These are phyloP conservation scores for Eurypyga helias DNA, from an alignment of 2,113 vertebrate genomes.

Conservation along the genomic window DNA sequence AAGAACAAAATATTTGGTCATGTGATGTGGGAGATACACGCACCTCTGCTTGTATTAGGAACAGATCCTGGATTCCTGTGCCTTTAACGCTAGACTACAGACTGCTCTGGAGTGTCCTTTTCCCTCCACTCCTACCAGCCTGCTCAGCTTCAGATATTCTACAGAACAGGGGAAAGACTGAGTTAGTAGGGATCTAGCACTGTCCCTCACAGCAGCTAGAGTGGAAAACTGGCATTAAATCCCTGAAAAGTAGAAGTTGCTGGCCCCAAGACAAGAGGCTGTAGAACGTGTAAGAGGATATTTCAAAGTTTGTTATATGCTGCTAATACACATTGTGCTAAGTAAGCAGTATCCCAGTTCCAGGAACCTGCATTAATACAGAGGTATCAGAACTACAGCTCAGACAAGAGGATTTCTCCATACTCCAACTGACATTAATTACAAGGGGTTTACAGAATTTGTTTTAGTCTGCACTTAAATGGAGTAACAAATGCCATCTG, in stretches of 20 bases:
- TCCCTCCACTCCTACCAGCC: not conserved
- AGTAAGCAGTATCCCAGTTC: not conserved
- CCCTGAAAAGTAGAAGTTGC: not conserved
- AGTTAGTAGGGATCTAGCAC: not conserved
- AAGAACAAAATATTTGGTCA: not conserved
- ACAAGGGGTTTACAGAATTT: not conserved
- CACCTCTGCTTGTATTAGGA: not conserved
- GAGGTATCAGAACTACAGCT: not conserved
- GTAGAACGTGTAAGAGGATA: accelerated
- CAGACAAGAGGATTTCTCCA: not conserved
- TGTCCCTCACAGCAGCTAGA: not conserved
- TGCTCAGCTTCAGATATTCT: not conserved
- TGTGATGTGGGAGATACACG: accelerated
- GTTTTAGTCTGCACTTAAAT: not conserved
- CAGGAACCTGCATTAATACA: not conserved
- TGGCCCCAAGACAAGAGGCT: not conserved
- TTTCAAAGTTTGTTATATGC: not conserved
- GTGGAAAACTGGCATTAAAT: not conserved
- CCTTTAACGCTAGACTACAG: not conserved
- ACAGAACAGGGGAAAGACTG: not conserved
- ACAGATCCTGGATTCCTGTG: not conserved
- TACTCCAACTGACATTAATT: not conserved
- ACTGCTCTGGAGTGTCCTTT: not conserved
- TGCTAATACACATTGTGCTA: not conserved
- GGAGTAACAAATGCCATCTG: not conserved